Percentiles rank a stretch among this genome's conserved stretches.
Evolutionary conservation across 2,113 vertebrate species (phyloP).

Genomic region (Dipodomys spectabilis): DNA sequence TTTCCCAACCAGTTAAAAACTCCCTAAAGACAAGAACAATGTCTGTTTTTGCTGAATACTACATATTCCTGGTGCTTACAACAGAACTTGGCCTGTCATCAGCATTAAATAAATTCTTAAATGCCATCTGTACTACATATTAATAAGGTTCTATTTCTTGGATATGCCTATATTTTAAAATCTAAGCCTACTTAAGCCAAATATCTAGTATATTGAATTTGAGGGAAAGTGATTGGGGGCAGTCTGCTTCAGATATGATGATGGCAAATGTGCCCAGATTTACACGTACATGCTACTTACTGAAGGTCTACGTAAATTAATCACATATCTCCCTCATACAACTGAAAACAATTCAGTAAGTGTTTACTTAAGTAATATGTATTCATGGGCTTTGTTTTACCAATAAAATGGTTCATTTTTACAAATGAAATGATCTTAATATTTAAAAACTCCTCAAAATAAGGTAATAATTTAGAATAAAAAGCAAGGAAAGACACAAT

Average conservation of each 20-base stretch:
- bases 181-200: slow-evolving; percentile 8
- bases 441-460: slow-evolving; percentile 60
- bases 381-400: slow-evolving; percentile 4
- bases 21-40: background rate
- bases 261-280: slow-evolving; percentile 21
- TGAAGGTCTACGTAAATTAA: background rate
- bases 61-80: background rate
- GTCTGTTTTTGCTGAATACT: background rate
- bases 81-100: background rate
- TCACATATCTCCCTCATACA: background rate
- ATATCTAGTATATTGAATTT: slow-evolving; percentile 22
- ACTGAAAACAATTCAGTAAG: background rate
- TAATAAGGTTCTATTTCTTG: background rate
- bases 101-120: slow-evolving; percentile 43
- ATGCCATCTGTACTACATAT: background rate
- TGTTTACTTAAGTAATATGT: slow-evolving; percentile 18
- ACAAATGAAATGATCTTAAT: slow-evolving; percentile 36
- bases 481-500: slow-evolving; percentile 78
- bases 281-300: background rate
- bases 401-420: slow-evolving; percentile 38
- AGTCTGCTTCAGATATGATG: slow-evolving; percentile 18
- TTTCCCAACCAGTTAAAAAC: slow-evolving; percentile 34
- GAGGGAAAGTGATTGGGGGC: background rate
- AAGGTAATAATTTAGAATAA: slow-evolving; percentile 48
- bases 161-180: background rate